These are phyloP conservation scores for Dermatemys mawii DNA, from an alignment of 2,113 vertebrate genomes.

Conservation along the genomic window DNA sequence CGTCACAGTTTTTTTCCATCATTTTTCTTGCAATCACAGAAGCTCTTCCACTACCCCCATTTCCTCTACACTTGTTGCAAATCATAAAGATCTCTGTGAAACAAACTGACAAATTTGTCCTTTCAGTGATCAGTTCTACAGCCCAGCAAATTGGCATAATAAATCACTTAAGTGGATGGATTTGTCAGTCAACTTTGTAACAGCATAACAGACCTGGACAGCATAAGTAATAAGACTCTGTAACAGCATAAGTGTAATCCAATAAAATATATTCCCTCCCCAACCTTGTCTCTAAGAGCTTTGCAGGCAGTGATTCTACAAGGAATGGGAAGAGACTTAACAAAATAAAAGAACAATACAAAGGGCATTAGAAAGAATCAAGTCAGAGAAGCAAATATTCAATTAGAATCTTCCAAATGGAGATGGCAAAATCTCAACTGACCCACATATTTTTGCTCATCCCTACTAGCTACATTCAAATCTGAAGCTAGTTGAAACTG, in stretches of 20 bases:
- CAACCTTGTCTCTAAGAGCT: neutral
- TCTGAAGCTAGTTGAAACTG: conserved; percentile 53
- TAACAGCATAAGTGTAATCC: neutral
- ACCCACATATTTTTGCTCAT: conserved; percentile 55
- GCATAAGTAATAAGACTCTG: neutral
- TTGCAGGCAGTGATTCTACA: conserved; percentile 42
- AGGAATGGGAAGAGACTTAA: conserved; percentile 11
- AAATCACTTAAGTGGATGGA: conserved; percentile 73
- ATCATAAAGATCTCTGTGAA: conserved; percentile 51
- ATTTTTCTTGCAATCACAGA: neutral
- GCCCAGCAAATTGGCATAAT: conserved; percentile 52
- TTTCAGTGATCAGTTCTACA: conserved; percentile 55
- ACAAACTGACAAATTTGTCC: conserved; percentile 51
- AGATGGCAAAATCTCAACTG: conserved; percentile 48
- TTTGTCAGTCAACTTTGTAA: conserved; percentile 66
- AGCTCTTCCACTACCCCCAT: neutral
- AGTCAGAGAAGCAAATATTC: conserved; percentile 43
- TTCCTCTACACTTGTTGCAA: conserved; percentile 11
- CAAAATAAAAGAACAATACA: conserved; percentile 43
- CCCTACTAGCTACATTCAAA: conserved; percentile 16
- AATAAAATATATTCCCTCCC: neutral
- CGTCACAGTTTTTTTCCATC: conserved; percentile 1
- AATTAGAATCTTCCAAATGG: conserved; percentile 60
- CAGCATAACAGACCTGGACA: neutral
- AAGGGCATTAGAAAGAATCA: conserved; percentile 33